phyloP scores from a whole-genome alignment of 2,888 invertebrate genomes.

The Drosophila paranaensis region DNA sequence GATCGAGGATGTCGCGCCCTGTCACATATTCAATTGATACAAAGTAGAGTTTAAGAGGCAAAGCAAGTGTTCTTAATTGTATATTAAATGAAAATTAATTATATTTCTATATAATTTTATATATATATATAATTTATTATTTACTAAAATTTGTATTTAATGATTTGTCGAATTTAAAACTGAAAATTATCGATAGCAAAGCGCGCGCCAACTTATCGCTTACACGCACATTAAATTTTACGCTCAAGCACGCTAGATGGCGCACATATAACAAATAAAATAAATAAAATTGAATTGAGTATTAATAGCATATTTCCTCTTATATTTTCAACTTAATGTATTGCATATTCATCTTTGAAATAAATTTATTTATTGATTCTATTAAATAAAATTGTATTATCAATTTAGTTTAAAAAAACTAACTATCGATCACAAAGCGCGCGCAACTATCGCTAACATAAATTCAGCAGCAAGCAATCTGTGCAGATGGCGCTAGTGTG shows the following conservation, averaged over 20 bases:
- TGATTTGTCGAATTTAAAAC: not conserved
- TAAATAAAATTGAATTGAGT: not conserved
- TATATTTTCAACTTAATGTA: not conserved
- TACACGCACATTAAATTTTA: not conserved
- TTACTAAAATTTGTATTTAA: not conserved
- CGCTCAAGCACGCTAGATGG: not conserved
- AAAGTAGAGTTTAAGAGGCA: not conserved
- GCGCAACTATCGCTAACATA: not conserved
- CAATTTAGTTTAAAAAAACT: not conserved
- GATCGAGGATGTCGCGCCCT: constrained; percentile 77
- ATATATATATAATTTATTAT: too few species aligned
- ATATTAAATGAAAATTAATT: constrained; percentile 8
- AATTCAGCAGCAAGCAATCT: too few species aligned
- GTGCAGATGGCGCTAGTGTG: constrained; percentile 19
- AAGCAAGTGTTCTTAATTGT: constrained; percentile 17
- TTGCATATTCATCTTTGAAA: not conserved
- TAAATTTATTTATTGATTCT: too few species aligned
- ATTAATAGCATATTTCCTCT: not conserved
- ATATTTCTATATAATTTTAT: not conserved
- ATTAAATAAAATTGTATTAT: too few species aligned
- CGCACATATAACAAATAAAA: not conserved
- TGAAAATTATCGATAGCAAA: not conserved
- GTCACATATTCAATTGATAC: constrained; percentile 57
- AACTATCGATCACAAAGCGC: not conserved
- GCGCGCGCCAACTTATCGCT: not conserved